Conservation (phyloP, 2,113 vertebrate genomes). For the Myrmecobius fasciatus region DNA sequence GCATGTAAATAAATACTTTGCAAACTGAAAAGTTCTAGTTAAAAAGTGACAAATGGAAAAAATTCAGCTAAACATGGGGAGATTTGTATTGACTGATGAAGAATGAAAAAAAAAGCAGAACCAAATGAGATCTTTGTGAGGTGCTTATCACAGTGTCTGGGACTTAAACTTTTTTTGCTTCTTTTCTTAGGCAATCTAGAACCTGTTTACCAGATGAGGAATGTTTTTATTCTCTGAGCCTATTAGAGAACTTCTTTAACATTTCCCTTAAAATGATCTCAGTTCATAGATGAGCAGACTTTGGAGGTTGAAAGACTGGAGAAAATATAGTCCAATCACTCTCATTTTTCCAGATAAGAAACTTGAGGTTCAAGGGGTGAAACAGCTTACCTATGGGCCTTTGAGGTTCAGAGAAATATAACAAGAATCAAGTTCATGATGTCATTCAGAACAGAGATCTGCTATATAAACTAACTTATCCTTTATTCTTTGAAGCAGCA, state of each 20-base stretch:
- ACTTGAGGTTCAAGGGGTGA: not conserved
- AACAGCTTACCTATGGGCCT: not conserved
- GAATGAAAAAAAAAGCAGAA: not conserved
- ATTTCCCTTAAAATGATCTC: not conserved
- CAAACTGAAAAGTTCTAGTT: not conserved
- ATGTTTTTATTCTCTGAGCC: not conserved
- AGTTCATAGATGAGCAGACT: not conserved
- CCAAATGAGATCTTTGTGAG: not conserved
- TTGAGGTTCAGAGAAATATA: not conserved
- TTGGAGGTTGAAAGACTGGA: not conserved
- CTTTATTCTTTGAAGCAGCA: not conserved
- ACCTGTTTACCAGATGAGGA: not conserved
- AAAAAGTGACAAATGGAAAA: not conserved
- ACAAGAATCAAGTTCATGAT: not conserved
- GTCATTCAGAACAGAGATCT: not conserved
- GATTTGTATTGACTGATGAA: not conserved
- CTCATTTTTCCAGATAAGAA: not conserved
- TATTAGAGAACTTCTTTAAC: not conserved
- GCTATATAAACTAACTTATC: not conserved
- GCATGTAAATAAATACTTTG: not conserved
- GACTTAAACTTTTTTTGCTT: not conserved
- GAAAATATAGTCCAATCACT: not conserved
- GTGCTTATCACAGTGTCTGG: not conserved
- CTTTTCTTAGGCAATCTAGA: not conserved
- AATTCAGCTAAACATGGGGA: not conserved